A percentile compares a stretch with the other conserved stretches of the same genome.
phyloP scores from a whole-genome alignment of 2,888 invertebrate species.

The Cantharis nigra region DNA sequence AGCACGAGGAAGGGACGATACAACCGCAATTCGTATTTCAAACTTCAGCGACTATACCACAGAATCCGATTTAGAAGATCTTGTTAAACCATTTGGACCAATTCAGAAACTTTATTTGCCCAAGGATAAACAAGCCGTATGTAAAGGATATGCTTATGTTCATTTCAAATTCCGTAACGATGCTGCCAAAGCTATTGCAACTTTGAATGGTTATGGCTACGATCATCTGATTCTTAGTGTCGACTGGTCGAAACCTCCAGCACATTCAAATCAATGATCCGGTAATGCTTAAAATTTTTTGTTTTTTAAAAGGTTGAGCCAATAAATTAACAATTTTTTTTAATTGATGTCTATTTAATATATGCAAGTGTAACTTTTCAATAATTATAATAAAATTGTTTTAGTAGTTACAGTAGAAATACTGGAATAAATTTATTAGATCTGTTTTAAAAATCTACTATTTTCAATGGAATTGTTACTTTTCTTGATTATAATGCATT shows the following conservation, averaged over 20 bases:
- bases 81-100: conserved; percentile 92
- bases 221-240: conserved; percentile 97
- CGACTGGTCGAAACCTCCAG: conserved; percentile 92
- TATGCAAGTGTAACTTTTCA: background rate
- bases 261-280: background rate
- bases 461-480: too few species aligned
- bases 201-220: conserved; percentile 91
- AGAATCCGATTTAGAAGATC: conserved; percentile 92
- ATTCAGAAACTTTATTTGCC: conserved; percentile 94
- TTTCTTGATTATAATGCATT: too few species aligned
- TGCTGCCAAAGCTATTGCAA: conserved; percentile 89
- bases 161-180: conserved; percentile 92
- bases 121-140: conserved; percentile 87
- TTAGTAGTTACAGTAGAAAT: too few species aligned
- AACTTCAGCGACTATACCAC: conserved; percentile 95
- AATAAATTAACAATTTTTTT: background rate
- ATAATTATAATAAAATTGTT: background rate
- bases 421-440: too few species aligned
- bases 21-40: conserved; percentile 93
- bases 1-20: conserved; percentile 67
- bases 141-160: conserved; percentile 98
- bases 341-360: background rate
- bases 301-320: background rate
- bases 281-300: background rate
- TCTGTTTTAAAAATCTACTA: too few species aligned